Evolutionary conservation across 1,140 invertebrate species (phyloP).

Genomic region (Neodiprion lecontei): DNA sequence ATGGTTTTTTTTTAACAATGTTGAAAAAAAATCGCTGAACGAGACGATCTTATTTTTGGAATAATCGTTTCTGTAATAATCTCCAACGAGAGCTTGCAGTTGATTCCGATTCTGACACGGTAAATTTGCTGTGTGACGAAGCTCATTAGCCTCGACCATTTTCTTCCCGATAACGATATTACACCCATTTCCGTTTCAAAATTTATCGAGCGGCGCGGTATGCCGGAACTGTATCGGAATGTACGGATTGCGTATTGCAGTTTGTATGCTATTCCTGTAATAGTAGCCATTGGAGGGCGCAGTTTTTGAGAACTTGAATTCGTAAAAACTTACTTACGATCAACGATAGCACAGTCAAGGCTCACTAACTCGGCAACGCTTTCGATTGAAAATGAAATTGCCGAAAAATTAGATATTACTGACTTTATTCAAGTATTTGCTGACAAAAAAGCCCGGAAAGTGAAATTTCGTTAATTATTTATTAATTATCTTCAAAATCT

Average conservation of each 20-base stretch:
- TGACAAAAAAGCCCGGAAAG: slow-evolving; percentile 5
- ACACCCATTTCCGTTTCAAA: no score
- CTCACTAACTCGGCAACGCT: slow-evolving; percentile 24
- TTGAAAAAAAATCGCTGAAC: slow-evolving; percentile 4
- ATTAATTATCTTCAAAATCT: background rate
- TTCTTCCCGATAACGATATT: no score
- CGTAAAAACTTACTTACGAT: slow-evolving; percentile 5
- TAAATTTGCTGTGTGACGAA: no score
- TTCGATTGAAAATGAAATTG: slow-evolving; percentile 32
- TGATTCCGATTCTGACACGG: no score
- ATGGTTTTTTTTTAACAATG: slow-evolving; percentile 23
- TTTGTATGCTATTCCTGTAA: slow-evolving; percentile 24
- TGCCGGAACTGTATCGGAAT: background rate
- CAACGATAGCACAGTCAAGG: slow-evolving; percentile 29
- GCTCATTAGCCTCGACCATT: no score
- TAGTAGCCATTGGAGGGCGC: slow-evolving; percentile 31
- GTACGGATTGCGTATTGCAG: slow-evolving; percentile 19
- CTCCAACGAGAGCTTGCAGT: no score
- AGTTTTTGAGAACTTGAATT: slow-evolving; percentile 31
- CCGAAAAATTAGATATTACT: slow-evolving; percentile 8
- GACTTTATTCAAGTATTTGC: slow-evolving; percentile 6
- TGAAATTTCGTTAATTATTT: background rate
- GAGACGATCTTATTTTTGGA: no score
- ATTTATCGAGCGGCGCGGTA: no score
- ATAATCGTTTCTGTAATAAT: no score